Base-by-base conservation (phyloP, 2,888 invertebrate genomes). In the Euclidia mi region DNA sequence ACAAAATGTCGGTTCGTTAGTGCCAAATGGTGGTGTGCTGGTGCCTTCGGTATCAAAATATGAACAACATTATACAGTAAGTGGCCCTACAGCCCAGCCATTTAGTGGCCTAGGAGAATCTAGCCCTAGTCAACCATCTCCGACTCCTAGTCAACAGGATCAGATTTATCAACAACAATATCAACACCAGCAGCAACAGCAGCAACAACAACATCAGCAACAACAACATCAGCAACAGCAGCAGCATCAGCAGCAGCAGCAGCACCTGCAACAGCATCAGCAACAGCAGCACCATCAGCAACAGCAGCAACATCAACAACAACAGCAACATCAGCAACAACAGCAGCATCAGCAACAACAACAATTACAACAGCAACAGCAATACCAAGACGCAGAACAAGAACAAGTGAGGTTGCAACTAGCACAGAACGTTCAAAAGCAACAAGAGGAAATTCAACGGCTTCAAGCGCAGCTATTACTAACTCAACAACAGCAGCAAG, bases 1-100 rank as follows among this genome's bases (percentile, higher is more conserved):
- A 65, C 94, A 95, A 80, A 88, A 92, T 61, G 79, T 94, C 46
- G 88, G 89, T 3, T 92, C 94, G 20, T 87, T 96, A 57, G 89
- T 95, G 15, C 96, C 96, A 31, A 95, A 96, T 1, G 96, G 96
- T 31, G 97, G 97, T 0, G 97, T 98, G 88, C 92, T 98, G 34
- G 95, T 97, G 14, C 96, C 96, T 50, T 96, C 98, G 12, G 96
- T 98, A 55, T 96, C 98, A 3, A 97, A 97, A 90, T 96, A 96
- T 67, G 98, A 98, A 87, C 97, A 97, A 71, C 98, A 98, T 72
- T 95, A 96, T 62, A 95, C 96, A 10, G 94, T 96, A n/a, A 89
- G 91, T 72, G 90, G 88, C 38, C 84, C 91, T 44, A 85, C 87
- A 40, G 65, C 75, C 45, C 78, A 87, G 77, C 71, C 87, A 14